Conservation (phyloP, 2,113 vertebrate species). For the Chionodraco myersi region DNA sequence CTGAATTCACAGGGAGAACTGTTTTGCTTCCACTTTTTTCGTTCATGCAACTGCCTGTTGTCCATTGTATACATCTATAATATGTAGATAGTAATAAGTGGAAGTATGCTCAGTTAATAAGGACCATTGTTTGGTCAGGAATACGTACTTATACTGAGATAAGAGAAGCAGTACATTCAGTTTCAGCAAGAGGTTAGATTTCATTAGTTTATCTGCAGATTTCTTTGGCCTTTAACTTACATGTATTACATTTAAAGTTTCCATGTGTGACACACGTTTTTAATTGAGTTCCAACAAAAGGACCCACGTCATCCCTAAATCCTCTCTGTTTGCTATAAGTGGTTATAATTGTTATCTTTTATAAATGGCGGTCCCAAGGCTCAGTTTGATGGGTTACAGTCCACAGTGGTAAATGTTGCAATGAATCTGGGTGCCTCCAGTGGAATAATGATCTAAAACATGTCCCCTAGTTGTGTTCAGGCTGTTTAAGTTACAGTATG, state of each 20-base stretch:
- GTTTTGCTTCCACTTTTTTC: neutral
- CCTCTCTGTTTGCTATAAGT: slow-evolving; percentile 30
- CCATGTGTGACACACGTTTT: neutral
- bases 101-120: neutral
- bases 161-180: slow-evolving; percentile 19
- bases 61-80: neutral
- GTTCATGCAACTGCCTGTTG: neutral
- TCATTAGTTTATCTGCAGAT: neutral
- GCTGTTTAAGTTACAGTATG: slow-evolving; percentile 59
- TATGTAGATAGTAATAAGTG: neutral
- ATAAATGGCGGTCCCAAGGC: slow-evolving; percentile 18
- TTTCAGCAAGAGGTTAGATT: slow-evolving; percentile 4
- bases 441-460: slow-evolving; percentile 61
- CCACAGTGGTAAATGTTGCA: slow-evolving; percentile 30
- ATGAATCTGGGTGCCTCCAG: slow-evolving; percentile 46
- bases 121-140: slow-evolving; percentile 21
- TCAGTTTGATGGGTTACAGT: slow-evolving; percentile 31
- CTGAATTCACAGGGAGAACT: neutral
- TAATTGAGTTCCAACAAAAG: neutral
- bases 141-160: slow-evolving; percentile 21
- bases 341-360: slow-evolving; percentile 35
- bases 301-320: neutral
- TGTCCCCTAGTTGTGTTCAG: slow-evolving; percentile 47
- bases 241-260: neutral
- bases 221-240: neutral